Percentiles rank a stretch among this genome's conserved stretches.
Conservation (phyloP, 2,113 vertebrate genomes). For the Apeltes quadracus region DNA sequence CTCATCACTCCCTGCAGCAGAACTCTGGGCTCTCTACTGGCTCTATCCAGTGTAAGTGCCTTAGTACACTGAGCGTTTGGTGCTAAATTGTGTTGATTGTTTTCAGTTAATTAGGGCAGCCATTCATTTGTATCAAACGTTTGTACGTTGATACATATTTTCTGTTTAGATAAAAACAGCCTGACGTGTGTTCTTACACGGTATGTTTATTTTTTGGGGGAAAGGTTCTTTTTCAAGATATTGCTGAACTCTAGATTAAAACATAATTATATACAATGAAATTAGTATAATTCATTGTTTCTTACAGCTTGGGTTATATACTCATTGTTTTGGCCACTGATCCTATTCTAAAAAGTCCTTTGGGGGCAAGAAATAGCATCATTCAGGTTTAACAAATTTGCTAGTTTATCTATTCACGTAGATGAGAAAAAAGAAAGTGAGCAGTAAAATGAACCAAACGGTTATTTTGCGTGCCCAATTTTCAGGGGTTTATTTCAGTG, state of each 20-base stretch:
- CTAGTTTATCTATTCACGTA: too few species aligned
- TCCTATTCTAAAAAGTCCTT: background rate
- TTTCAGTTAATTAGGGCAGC: too few species aligned
- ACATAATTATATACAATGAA: too few species aligned
- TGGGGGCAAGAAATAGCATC: background rate
- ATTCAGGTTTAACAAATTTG: background rate
- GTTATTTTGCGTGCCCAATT: too few species aligned
- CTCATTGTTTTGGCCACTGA: background rate
- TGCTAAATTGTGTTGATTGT: too few species aligned
- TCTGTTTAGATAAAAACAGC: too few species aligned
- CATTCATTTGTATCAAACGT: too few species aligned
- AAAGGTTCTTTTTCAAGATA: too few species aligned
- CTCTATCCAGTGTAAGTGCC: background rate
- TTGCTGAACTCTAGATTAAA: too few species aligned
- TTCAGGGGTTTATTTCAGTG: background rate
- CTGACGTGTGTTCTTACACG: background rate
- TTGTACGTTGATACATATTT: too few species aligned
- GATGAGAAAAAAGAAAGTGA: too few species aligned
- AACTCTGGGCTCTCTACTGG: background rate
- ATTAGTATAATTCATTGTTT: background rate
- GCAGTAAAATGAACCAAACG: background rate
- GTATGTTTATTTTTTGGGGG: background rate
- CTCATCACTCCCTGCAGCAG: background rate
- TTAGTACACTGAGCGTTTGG: too few species aligned
- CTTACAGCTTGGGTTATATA: background rate